These are phyloP conservation scores for Odontocerum albicorne DNA, from an alignment of 2,888 invertebrate species.

Conservation along the genomic window DNA sequence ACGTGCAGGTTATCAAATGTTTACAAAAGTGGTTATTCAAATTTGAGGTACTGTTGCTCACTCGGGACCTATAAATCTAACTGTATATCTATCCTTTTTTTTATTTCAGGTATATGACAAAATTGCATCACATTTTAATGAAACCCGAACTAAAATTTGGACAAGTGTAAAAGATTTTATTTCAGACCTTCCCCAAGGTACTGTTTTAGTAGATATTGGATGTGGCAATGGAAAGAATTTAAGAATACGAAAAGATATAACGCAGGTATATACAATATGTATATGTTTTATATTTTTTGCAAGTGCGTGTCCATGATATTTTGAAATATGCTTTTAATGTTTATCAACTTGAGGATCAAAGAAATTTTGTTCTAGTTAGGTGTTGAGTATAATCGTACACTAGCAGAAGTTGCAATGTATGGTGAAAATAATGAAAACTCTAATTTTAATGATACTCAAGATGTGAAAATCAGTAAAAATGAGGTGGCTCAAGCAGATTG, in stretches of 20 bases:
- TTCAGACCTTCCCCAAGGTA: conserved; percentile 62
- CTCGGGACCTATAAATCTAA: no score
- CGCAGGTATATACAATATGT: conserved; percentile 55
- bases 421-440: conserved; percentile 11
- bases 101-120: conserved; percentile 77
- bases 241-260: conserved; percentile 57
- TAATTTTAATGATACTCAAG: no score
- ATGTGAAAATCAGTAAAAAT: conserved; percentile 43
- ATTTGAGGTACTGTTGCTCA: no score
- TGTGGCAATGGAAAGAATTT: conserved; percentile 99
- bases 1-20: no score
- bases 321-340: not conserved
- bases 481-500: conserved; percentile 79
- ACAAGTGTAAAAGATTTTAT: conserved; percentile 85
- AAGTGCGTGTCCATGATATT: not conserved
- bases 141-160: conserved; percentile 94
- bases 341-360: not conserved
- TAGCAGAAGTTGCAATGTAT: conserved; percentile 67
- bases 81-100: conserved; percentile 1
- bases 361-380: conserved; percentile 51
- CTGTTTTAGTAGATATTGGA: conserved; percentile 86
- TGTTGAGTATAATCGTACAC: conserved; percentile 57
- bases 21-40: no score
- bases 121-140: conserved; percentile 93
- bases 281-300: not conserved